Evolutionary conservation across 1,140 invertebrate genomes (phyloP).

Genomic region (Potamilus streckersoni): DNA sequence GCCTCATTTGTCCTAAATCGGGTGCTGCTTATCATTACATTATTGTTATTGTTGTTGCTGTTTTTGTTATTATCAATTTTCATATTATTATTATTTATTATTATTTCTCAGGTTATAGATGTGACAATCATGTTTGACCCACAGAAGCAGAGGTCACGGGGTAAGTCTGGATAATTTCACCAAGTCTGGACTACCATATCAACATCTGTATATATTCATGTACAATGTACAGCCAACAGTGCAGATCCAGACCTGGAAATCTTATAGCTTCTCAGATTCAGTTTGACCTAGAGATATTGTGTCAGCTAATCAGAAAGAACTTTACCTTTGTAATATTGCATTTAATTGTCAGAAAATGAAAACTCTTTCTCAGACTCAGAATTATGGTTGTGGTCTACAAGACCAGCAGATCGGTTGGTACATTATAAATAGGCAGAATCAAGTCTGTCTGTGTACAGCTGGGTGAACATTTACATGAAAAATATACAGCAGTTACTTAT

Average conservation of each 20-base stretch:
- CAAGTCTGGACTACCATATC: background rate
- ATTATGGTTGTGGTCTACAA: no score
- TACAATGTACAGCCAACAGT: background rate
- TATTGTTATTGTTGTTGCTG: no score
- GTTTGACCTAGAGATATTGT: conserved; percentile 1
- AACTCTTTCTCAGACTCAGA: no score
- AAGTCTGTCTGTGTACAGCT: no score
- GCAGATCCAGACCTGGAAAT: background rate
- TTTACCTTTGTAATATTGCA: background rate
- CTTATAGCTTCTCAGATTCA: background rate
- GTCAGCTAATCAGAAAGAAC: conserved; percentile 1
- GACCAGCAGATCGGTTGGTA: no score
- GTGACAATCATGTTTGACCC: conserved; percentile 30
- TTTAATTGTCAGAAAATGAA: background rate
- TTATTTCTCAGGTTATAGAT: conserved; percentile 20
- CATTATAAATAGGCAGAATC: no score
- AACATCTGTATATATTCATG: background rate
- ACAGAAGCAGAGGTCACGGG: conserved; percentile 33
- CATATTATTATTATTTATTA: background rate
- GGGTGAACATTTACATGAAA: no score
- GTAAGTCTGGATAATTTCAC: conserved; percentile 9
- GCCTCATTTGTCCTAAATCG: no score
- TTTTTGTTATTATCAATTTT: no score
- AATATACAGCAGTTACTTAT: no score
- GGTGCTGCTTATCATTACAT: no score